Conservation (phyloP, 2,888 invertebrate genomes). For the Eupithecia insigniata region DNA sequence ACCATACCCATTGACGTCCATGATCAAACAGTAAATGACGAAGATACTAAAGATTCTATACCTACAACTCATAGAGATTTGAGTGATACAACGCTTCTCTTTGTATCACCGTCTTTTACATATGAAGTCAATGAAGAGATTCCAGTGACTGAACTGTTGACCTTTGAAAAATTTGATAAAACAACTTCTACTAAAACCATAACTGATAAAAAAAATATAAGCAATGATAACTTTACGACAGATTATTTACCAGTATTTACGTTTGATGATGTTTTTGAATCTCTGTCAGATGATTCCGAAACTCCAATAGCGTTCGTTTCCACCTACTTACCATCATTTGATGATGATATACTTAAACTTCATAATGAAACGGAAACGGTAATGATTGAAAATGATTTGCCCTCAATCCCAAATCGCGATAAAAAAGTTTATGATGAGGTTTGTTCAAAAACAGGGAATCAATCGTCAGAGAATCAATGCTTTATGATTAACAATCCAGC, state of each 20-base stretch:
- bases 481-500: neutral
- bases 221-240: neutral
- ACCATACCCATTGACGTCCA: neutral
- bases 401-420: neutral
- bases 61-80: neutral
- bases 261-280: neutral
- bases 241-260: conserved; percentile 5
- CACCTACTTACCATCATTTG: neutral
- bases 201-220: neutral
- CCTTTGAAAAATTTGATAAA: neutral
- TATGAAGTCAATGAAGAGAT: conserved; percentile 1
- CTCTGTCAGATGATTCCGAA: neutral
- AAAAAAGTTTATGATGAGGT: neutral
- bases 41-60: neutral
- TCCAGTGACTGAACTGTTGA: neutral
- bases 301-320: conserved; percentile 8
- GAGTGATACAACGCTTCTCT: neutral
- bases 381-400: neutral
- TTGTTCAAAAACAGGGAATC: neutral
- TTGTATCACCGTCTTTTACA: neutral
- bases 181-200: neutral
- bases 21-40: neutral
- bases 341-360: conserved; percentile 3
- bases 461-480: neutral
- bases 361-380: conserved; percentile 13